These are phyloP conservation scores for Micromussa lordhowensis DNA, from an alignment of 92 coral and sea anemone species.

Conservation along the genomic window DNA sequence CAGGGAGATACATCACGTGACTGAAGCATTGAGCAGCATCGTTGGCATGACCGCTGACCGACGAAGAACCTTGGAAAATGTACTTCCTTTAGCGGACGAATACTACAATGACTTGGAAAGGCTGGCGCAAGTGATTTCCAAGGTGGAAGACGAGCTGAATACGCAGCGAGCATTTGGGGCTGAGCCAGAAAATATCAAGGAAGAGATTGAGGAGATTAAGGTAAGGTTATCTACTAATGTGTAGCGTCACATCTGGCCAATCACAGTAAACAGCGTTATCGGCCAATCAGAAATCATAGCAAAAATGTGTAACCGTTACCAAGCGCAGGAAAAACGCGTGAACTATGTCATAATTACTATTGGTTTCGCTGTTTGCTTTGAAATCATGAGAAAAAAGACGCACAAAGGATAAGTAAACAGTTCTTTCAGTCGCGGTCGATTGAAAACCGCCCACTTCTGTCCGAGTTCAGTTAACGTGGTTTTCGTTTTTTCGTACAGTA, in stretches of 20 bases:
- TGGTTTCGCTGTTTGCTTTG: background rate
- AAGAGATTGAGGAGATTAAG: slow-evolving; percentile 76
- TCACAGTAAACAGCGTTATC: background rate
- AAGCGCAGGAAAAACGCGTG: background rate
- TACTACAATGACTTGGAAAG: slow-evolving; percentile 81
- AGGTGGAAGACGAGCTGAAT: slow-evolving; percentile 73
- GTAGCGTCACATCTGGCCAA: background rate
- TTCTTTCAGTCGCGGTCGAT: background rate
- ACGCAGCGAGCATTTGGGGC: slow-evolving; percentile 88
- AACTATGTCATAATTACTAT: background rate
- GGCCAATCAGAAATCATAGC: background rate
- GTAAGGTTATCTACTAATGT: slow-evolving; percentile 21
- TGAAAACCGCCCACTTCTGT: background rate
- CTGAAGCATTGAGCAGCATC: slow-evolving; percentile 78
- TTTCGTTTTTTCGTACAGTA: background rate
- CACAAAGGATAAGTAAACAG: background rate
- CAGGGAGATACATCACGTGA: slow-evolving; percentile 83
- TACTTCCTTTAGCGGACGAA: slow-evolving; percentile 62
- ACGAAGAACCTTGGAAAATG: slow-evolving; percentile 65
- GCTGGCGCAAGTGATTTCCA: slow-evolving; percentile 74
- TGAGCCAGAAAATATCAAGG: slow-evolving; percentile 77
- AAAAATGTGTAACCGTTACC: background rate
- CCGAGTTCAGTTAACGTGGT: too few species aligned
- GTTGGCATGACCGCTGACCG: slow-evolving; percentile 71
- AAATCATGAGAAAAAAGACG: background rate